These are phyloP conservation scores for Crotalus helleri DNA, from an alignment of 2,113 vertebrate species.

Conservation along the genomic window DNA sequence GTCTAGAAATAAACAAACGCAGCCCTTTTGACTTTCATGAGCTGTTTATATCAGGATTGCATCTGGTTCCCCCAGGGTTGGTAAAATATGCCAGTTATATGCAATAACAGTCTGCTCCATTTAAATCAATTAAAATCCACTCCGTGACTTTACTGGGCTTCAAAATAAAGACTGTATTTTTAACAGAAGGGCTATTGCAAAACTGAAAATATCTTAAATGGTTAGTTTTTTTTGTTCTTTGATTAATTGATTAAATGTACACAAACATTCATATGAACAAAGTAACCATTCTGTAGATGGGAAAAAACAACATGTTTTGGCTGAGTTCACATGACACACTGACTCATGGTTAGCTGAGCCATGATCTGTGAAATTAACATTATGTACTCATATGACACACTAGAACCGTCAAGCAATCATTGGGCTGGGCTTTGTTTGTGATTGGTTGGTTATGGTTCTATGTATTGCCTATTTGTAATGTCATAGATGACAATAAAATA, in stretches of 20 bases:
- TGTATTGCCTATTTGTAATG: neutral
- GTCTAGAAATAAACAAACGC: conserved; percentile 3
- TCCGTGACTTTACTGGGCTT: neutral
- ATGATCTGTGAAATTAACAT: neutral
- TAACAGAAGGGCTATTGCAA: neutral
- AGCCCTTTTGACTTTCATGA: neutral
- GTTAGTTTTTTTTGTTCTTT: neutral
- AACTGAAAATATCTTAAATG: neutral
- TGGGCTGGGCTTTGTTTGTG: neutral
- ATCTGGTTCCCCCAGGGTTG: neutral
- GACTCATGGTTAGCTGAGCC: neutral
- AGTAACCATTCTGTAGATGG: neutral
- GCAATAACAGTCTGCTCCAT: conserved; percentile 20
- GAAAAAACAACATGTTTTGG: neutral
- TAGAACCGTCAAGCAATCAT: neutral
- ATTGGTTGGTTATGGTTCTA: neutral
- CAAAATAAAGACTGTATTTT: neutral
- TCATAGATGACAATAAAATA: neutral
- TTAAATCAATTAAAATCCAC: conserved; percentile 27
- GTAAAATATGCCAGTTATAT: conserved; percentile 5
- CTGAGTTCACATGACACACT: neutral
- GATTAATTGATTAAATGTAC: neutral
- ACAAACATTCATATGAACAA: neutral
- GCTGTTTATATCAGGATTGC: conserved; percentile 8
- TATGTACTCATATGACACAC: neutral